phyloP scores from a whole-genome alignment of 2,113 vertebrate genomes.

The Phainopepla nitens region DNA sequence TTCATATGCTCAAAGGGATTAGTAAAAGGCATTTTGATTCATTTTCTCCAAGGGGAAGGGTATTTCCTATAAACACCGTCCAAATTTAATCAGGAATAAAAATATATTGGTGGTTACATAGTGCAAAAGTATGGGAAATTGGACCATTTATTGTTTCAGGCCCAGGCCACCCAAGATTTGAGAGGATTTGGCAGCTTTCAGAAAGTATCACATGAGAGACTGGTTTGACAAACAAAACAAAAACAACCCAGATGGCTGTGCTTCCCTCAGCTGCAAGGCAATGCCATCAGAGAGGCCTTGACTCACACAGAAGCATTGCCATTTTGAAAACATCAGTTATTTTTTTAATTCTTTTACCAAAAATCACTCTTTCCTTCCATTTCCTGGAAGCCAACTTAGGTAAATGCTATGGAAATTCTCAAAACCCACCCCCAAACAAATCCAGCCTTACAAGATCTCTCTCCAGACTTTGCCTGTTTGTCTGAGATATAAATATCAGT shows the following conservation, averaged over 20 bases:
- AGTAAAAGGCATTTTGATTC: background rate
- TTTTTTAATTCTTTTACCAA: background rate
- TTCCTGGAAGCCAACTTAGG: background rate
- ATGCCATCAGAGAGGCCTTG: background rate
- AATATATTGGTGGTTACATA: background rate
- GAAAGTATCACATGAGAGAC: background rate
- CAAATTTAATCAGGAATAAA: background rate
- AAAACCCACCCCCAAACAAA: background rate
- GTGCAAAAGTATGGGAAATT: background rate
- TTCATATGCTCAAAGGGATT: background rate
- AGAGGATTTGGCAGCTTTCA: conserved; percentile 12
- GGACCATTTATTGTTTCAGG: conserved; percentile 9
- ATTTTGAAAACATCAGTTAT: background rate
- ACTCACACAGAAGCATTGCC: background rate
- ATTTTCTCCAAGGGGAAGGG: background rate
- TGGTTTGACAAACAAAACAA: conserved; percentile 1
- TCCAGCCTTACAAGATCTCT: background rate
- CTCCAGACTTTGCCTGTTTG: background rate
- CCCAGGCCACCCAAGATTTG: conserved; percentile 29
- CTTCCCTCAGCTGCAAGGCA: background rate
- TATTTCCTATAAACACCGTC: background rate
- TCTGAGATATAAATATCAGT: background rate
- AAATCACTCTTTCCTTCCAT: background rate
- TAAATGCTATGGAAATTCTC: background rate
- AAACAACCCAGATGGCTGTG: background rate